Conservation (phyloP, 1,140 invertebrate species). For the Zaprionus gabonicus region DNA sequence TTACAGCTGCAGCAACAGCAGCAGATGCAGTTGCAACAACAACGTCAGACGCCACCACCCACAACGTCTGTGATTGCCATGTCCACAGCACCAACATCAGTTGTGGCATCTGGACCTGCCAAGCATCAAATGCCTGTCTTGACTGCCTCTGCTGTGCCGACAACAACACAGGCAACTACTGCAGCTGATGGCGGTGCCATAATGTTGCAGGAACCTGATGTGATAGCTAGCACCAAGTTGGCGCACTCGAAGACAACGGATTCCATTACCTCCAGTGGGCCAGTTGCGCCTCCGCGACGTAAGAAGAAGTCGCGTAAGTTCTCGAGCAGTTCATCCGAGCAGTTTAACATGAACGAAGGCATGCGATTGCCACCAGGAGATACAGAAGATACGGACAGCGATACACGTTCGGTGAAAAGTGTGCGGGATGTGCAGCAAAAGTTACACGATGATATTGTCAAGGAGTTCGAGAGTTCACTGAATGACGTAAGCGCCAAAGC, state of each 20-base stretch:
- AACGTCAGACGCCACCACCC: slow-evolving; percentile 44
- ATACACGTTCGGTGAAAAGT: slow-evolving; percentile 81
- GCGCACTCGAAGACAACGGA: slow-evolving; percentile 85
- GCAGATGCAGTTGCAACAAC: slow-evolving; percentile 26
- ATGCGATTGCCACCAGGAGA: slow-evolving; percentile 64
- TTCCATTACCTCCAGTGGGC: slow-evolving; percentile 84
- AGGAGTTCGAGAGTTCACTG: slow-evolving; percentile 76
- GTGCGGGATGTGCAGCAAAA: slow-evolving; percentile 80
- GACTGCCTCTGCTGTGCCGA: not conserved
- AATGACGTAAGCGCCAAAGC: slow-evolving; percentile 65
- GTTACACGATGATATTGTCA: slow-evolving; percentile 72
- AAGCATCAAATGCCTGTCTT: slow-evolving; percentile 48
- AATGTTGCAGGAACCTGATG: slow-evolving; percentile 93
- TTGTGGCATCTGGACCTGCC: slow-evolving; percentile 31
- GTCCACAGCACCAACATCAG: slow-evolving; percentile 29
- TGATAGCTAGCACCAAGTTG: slow-evolving; percentile 95
- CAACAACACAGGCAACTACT: slow-evolving; percentile 1
- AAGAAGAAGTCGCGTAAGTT: slow-evolving; percentile 90
- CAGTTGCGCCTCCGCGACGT: slow-evolving; percentile 92
- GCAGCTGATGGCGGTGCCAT: slow-evolving; percentile 48
- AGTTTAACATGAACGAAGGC: slow-evolving; percentile 71
- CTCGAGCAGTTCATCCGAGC: slow-evolving; percentile 84
- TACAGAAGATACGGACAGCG: slow-evolving; percentile 77
- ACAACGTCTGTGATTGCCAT: slow-evolving; percentile 16
- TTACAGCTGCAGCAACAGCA: slow-evolving; percentile 42